Evolutionary conservation across 2,113 vertebrate genomes (phyloP).

Genomic region (Odobenus rosmarus): DNA sequence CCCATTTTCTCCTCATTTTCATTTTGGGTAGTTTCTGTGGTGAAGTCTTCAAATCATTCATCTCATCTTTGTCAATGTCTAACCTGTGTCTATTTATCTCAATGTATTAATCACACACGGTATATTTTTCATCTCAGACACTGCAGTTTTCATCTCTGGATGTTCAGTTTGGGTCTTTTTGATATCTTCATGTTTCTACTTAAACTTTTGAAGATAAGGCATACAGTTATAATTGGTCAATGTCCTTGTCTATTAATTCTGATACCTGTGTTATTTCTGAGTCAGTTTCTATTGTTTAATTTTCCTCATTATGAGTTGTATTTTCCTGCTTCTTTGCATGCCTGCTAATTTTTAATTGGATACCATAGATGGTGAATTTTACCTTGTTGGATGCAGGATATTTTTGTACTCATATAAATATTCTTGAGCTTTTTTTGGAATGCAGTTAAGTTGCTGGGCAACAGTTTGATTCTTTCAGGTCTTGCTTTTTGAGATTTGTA

Average conservation of each 20-base stretch:
- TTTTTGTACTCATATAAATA: neutral
- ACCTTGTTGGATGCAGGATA: neutral
- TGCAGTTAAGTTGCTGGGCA: neutral
- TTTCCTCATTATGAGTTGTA: neutral
- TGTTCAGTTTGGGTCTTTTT: neutral
- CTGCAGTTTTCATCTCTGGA: neutral
- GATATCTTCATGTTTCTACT: neutral
- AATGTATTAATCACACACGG: neutral
- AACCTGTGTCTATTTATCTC: neutral
- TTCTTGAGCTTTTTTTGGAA: neutral
- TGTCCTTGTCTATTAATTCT: neutral
- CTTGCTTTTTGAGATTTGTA: neutral
- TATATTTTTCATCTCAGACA: neutral
- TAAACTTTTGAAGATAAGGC: neutral
- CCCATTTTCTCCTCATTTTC: neutral
- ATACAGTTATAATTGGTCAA: neutral
- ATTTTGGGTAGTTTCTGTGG: neutral
- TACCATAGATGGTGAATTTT: neutral
- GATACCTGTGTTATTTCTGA: neutral
- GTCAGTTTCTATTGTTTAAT: neutral
- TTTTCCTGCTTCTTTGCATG: neutral
- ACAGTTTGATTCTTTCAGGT: slow-evolving; percentile 24
- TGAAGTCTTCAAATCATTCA: neutral
- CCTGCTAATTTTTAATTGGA: neutral
- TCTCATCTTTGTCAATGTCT: neutral